Evolutionary conservation across 2,888 invertebrate genomes (phyloP).

Genomic region (Agrochola lychnidis): DNA sequence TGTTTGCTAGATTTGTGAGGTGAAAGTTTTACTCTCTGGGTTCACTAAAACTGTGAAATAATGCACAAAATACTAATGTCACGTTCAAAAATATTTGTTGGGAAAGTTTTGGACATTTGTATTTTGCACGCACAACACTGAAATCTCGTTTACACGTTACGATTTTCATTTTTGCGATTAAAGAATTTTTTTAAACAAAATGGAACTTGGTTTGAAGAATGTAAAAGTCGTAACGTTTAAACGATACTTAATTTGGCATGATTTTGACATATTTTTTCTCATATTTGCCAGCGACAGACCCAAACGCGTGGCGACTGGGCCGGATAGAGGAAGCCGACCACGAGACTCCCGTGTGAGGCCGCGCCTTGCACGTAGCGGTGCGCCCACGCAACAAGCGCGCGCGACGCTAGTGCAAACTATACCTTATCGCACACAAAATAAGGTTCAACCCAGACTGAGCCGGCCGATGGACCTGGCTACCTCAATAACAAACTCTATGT

Average conservation of each 20-base stretch:
- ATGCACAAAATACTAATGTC: constrained; percentile 53
- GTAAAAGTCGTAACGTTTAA: constrained; percentile 26
- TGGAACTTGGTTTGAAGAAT: background rate
- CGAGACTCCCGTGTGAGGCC: constrained; percentile 94
- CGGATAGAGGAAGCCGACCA: constrained; percentile 95
- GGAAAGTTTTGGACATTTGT: constrained; percentile 39
- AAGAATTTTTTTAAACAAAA: background rate
- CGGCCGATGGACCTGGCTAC: constrained; percentile 43
- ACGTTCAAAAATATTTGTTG: background rate
- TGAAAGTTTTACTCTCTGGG: constrained; percentile 35
- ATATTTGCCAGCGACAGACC: constrained; percentile 91
- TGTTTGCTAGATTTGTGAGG: constrained; percentile 72
- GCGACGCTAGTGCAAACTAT: constrained; percentile 45
- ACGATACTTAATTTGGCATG: background rate
- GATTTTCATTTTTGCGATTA: background rate
- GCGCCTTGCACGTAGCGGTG: constrained; percentile 82
- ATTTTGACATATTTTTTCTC: constrained; percentile 20
- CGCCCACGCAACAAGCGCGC: constrained; percentile 75
- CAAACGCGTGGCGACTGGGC: constrained; percentile 95
- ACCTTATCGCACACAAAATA: constrained; percentile 25
- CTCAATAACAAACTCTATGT: constrained; percentile 57
- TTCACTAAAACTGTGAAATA: constrained; percentile 34
- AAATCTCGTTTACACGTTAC: constrained; percentile 35
- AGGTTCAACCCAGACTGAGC: constrained; percentile 45
- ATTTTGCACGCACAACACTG: constrained; percentile 50